phyloP scores from a whole-genome alignment of 2,113 vertebrate species.

The Urocynchramus pylzowi region DNA sequence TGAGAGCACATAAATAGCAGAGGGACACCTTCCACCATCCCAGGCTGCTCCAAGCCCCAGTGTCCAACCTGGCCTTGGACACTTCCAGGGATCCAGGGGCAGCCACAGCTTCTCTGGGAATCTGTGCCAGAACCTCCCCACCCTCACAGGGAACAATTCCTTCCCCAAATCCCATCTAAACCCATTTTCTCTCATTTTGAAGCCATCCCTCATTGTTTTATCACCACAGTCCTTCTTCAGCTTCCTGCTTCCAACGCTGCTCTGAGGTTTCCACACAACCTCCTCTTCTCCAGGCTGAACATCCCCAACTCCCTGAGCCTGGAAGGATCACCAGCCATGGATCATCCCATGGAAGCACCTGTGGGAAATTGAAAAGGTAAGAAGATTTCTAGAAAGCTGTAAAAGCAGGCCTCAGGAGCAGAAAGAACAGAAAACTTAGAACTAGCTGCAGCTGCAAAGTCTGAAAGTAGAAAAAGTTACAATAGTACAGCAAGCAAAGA shows the following conservation, averaged over 20 bases:
- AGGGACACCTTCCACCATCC: neutral
- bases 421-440: neutral
- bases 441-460: neutral
- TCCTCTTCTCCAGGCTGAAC: neutral
- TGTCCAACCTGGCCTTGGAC: fast-evolving
- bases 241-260: no score
- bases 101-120: neutral
- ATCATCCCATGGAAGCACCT: neutral
- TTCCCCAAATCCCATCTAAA: neutral
- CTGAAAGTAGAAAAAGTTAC: neutral
- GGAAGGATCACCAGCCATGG: neutral
- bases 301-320: neutral
- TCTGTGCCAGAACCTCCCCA: fast-evolving
- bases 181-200: neutral
- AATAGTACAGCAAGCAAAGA: neutral
- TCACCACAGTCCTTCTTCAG: neutral
- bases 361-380: neutral
- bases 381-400: neutral
- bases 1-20: neutral
- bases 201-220: neutral
- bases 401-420: neutral
- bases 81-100: neutral
- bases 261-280: neutral
- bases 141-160: neutral
- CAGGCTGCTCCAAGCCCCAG: neutral